Evolutionary conservation across 2,113 vertebrate genomes (phyloP).

Genomic region (Xenotilapia longispinis): DNA sequence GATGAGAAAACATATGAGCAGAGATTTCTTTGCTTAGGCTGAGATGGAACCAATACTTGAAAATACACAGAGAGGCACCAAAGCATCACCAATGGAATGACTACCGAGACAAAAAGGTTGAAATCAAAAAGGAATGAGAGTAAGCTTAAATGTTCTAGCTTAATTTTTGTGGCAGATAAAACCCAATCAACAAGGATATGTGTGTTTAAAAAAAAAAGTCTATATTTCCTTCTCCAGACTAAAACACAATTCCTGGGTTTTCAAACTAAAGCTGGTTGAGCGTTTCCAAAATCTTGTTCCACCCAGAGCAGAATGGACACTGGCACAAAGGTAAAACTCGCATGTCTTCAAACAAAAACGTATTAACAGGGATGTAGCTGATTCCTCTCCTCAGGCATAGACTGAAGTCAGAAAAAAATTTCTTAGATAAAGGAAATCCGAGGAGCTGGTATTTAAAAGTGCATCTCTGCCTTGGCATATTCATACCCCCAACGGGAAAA

Average conservation of each 20-base stretch:
- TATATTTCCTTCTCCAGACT: background rate
- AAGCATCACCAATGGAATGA: background rate
- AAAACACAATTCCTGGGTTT: background rate
- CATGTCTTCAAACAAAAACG: background rate
- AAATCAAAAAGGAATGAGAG: background rate
- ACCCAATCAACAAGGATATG: background rate
- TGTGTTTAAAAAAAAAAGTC: background rate
- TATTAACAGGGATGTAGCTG: background rate
- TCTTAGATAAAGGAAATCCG: background rate
- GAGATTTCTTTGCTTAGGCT: background rate
- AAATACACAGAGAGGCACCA: background rate
- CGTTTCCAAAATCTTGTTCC: background rate
- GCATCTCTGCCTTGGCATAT: constrained; percentile 3
- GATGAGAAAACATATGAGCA: background rate
- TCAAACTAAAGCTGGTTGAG: background rate
- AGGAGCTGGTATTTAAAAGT: constrained; percentile 16
- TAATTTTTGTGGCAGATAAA: background rate
- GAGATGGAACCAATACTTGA: background rate
- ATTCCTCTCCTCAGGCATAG: background rate
- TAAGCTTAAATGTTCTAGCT: background rate
- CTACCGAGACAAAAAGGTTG: background rate
- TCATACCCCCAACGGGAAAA: background rate
- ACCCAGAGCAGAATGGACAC: background rate
- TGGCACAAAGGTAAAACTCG: background rate
- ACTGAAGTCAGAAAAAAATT: constrained; percentile 6